Conservation (phyloP, 2,797 vertebrate species). For the Micromesistius poutassou region DNA sequence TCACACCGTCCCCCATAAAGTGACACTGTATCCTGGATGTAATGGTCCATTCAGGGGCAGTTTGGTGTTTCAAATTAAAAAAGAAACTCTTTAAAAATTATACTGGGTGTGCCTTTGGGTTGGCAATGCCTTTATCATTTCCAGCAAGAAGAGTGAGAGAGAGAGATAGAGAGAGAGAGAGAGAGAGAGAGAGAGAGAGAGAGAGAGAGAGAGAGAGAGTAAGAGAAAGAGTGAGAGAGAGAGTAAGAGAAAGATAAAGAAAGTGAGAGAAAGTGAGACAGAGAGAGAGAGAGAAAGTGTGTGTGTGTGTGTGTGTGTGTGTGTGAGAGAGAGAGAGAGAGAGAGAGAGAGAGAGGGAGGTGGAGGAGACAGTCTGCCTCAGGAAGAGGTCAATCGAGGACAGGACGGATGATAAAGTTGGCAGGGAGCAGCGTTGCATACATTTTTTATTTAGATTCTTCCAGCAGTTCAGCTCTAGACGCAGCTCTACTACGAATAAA, state of each 20-base stretch:
- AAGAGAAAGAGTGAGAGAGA: neutral
- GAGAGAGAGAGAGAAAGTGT: neutral
- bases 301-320: too few relatives aligned
- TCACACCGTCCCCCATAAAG: conserved; percentile 9
- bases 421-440: conserved; percentile 23
- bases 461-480: neutral
- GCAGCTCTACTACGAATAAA: neutral
- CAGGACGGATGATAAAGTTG: conserved; percentile 20
- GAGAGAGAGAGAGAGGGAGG: neutral
- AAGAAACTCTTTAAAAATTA: conserved; percentile 41
- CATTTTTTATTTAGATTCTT: conserved; percentile 6
- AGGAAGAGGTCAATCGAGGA: conserved; percentile 40
- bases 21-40: neutral
- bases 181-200: neutral
- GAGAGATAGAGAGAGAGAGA: neutral
- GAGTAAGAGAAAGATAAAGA: conserved; percentile 2
- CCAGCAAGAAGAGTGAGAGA: conserved; percentile 10
- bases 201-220: conserved; percentile 3
- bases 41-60: neutral
- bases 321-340: neutral
- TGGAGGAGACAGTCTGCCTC: conserved; percentile 12
- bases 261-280: neutral
- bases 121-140: conserved; percentile 20
- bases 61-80: neutral
- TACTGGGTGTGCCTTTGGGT: conserved; percentile 47